These are phyloP conservation scores for Setipinna tenuifilis DNA, from an alignment of 2,797 vertebrate genomes.

Conservation along the genomic window DNA sequence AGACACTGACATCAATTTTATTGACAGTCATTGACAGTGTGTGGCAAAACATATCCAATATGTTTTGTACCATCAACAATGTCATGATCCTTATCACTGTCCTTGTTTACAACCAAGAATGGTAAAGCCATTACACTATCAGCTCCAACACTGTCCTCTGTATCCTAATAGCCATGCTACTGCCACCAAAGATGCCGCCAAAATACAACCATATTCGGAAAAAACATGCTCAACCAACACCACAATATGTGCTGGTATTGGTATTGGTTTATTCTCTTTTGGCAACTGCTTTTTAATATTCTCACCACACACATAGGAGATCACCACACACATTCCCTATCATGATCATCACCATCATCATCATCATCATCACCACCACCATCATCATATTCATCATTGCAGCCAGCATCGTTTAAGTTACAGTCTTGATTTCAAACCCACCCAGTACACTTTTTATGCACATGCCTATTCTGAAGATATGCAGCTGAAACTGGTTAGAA, in stretches of 20 bases:
- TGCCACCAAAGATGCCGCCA: not conserved
- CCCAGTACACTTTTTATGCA: too few species aligned
- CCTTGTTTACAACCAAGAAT: not conserved
- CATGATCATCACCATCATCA: not conserved
- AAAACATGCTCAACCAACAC: not conserved
- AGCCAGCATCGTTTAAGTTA: not conserved
- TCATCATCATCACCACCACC: not conserved
- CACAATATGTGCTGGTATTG: not conserved
- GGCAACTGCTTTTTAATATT: not conserved
- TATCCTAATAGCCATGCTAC: not conserved
- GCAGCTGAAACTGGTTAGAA: too few species aligned
- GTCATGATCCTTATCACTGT: not conserved
- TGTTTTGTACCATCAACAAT: not conserved
- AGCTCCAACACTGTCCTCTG: not conserved
- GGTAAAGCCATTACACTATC: not conserved
- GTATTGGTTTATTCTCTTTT: not conserved
- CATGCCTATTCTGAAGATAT: too few species aligned
- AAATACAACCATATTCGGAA: not conserved
- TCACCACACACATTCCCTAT: not conserved
- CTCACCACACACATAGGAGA: not conserved
- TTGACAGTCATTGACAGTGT: not conserved
- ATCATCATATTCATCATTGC: conserved; percentile 17
- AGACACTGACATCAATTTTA: not conserved
- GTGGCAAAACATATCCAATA: not conserved
- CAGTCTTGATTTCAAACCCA: too few species aligned